Base-by-base conservation (phyloP, 2,888 invertebrate genomes). In the Drosophila cognata region DNA sequence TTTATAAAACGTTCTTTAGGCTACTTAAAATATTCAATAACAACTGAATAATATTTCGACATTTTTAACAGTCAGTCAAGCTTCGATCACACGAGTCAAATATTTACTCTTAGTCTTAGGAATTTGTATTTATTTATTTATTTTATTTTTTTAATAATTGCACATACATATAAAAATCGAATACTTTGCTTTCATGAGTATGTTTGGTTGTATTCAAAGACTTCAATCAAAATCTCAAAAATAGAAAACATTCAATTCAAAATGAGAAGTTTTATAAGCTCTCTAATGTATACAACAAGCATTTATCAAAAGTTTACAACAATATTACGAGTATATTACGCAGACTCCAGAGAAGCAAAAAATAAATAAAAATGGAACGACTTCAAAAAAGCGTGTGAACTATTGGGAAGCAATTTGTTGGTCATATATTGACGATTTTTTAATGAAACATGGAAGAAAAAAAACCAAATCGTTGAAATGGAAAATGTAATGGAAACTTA, bases 401-500 rank as follows among this genome's bases (percentile, higher is more conserved):
- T 55, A 68, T 68, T 76, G 56, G 59, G 35, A 55, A 70, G 70
- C 61, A 70, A 79, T 79, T 68, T 79, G 70, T 77, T 77, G 25
- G 74, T 74, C 65, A 50, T 43, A 28, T 57, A 43, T 59, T 28
- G 35, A 55, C 11, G 41, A 58, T 56, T 74, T 60, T 62, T 74
- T 52, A 48, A 52, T 56, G 18, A 62, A 65, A 51, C 10, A 11
- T 51, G 53, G 56, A 63, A 48, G 21, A 53, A 43, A 38, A 43
- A 46, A 70, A 28, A 18, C 25, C 59, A 74, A 69, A 76, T 81
- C 63, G 71, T 78, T 71, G 31, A 84, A 71, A 70, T 77, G 74
- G 77, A 81, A 70, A 67, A 78, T 81, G 79, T 78, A 81, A 84
- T 84, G 70, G 58, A 71, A 41, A 76, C 67, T 67, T 58, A 70